These are phyloP conservation scores for Sarcophaga variegata DNA, from an alignment of 2,888 invertebrate genomes.

Conservation along the genomic window DNA sequence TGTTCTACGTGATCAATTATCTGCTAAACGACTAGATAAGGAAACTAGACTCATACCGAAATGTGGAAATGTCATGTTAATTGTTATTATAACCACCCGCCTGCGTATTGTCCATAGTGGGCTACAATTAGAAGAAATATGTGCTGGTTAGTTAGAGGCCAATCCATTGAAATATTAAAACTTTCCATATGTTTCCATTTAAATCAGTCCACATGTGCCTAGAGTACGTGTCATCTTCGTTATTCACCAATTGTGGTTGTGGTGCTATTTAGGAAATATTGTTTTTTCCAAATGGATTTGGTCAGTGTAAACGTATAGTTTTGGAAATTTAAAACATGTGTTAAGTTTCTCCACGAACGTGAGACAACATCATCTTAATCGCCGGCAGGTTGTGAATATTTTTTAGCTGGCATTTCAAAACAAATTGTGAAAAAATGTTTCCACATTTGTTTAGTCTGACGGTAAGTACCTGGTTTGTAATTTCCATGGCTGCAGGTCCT, in stretches of 20 bases:
- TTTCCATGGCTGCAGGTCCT: background rate
- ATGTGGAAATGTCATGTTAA: slow-evolving; percentile 23
- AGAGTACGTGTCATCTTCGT: slow-evolving; percentile 18
- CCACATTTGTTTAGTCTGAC: background rate
- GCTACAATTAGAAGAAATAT: slow-evolving; percentile 20
- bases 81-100: background rate
- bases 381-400: background rate
- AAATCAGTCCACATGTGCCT: background rate
- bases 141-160: background rate
- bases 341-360: slow-evolving; percentile 6
- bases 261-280: background rate
- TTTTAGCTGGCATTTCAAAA: background rate
- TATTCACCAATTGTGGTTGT: background rate
- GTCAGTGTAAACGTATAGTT: background rate
- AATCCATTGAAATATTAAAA: slow-evolving; percentile 14
- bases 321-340: slow-evolving; percentile 3
- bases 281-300: background rate
- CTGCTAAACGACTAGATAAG: background rate
- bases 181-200: slow-evolving; percentile 9
- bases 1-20: slow-evolving; percentile 33
- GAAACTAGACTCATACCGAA: background rate
- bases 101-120: background rate
- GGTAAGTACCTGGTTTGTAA: background rate
- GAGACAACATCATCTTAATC: slow-evolving; percentile 8
- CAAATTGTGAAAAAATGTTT: background rate